Base-by-base conservation (phyloP, 2,888 invertebrate genomes). In the Phaedon cochleariae region DNA sequence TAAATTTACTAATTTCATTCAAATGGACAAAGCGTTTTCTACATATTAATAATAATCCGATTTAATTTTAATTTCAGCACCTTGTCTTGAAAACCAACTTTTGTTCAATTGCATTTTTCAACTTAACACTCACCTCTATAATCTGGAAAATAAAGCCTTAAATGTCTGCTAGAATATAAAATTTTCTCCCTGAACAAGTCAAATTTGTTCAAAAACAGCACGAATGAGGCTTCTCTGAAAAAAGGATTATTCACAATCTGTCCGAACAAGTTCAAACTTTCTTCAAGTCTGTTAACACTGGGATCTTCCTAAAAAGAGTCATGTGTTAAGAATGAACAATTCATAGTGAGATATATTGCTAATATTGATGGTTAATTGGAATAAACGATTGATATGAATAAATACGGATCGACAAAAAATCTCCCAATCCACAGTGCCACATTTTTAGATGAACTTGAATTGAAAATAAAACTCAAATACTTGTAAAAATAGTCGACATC, bases 141-240 rank as follows among this genome's bases (percentile, higher is more conserved):
- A 77, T 88, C 87, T 0, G 87, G 84, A 79, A 88, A 88, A 79
- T 89, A 89, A 63, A 86, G 81, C 66, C 87, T 80, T 21, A 90
- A 80, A 79, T 89, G 89, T 64, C 89, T 80, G 65, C 87, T 87
- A 12, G 89, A 89, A 77, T 87, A 86, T 59, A 88, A 82, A 67
- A 90, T 88, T 81, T 90, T 90, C 74, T 89, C 89, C 66, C 88
- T 83, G 77, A 90, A 90, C 59, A 90, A 80, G 82, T 90, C 90
- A 69, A 88, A 84, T 79, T 90, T 90, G 79, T 90, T 90, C 65
- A 90, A 82, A 76, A 90, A 88, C 57, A 90, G 80, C 51, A 90
- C 88, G 77, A 89, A 88, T 0, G 87, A 87, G 1, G 89, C 88
- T 21, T 87, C 86, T 57, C 85, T 82, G 77, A 90, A 90, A 80